These are phyloP conservation scores for Collichthys lucidus DNA, from an alignment of 2,113 vertebrate genomes.

Conservation along the genomic window DNA sequence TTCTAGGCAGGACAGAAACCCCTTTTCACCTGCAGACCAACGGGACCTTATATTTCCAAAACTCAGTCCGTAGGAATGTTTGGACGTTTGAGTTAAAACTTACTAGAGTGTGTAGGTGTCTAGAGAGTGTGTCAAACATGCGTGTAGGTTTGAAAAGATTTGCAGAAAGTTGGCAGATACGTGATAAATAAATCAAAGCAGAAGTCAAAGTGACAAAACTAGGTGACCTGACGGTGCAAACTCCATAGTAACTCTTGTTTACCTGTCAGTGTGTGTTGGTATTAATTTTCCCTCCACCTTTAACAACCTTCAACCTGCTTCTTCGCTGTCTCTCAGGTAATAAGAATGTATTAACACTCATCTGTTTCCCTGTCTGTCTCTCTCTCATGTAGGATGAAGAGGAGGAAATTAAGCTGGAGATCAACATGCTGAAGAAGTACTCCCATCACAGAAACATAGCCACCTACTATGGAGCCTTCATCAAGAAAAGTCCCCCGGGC, in stretches of 20 bases:
- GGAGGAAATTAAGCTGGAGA: constrained; percentile 99
- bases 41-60: not conserved
- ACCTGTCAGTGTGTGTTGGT: not conserved
- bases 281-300: not conserved
- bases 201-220: not conserved
- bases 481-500: constrained; percentile 98
- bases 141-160: not conserved
- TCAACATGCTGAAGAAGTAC: constrained; percentile 99
- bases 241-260: not conserved
- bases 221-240: not conserved
- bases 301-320: not conserved
- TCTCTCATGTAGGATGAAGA: constrained; percentile 91
- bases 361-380: not conserved
- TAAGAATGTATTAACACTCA: not conserved
- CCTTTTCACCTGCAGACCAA: not conserved
- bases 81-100: not conserved
- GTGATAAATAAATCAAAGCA: not conserved
- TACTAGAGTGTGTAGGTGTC: too few species aligned
- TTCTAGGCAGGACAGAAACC: not conserved
- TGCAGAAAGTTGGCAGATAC: not conserved
- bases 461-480: constrained; percentile 99
- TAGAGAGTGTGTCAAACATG: not conserved
- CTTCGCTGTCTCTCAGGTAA: not conserved
- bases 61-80: not conserved
- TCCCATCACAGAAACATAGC: constrained; percentile 99